Percentiles rank a stretch among this genome's conserved stretches.
Conservation (phyloP, 2,797 vertebrate species). For the Anolis apletophallus region DNA sequence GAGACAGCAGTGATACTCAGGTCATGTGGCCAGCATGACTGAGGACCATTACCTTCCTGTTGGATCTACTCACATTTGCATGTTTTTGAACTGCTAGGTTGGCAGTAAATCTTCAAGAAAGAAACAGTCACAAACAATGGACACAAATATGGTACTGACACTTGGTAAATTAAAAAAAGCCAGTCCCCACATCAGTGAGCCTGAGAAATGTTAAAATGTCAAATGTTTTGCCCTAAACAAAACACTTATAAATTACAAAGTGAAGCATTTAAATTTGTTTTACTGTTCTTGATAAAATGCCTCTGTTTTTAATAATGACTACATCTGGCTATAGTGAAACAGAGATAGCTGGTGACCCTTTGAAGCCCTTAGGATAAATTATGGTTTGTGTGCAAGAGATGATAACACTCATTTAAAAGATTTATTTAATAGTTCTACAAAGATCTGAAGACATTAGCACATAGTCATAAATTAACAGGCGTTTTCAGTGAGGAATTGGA, state of each 20-base stretch:
- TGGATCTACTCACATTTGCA: no score
- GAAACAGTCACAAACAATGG: no score
- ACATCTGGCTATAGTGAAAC: constrained; percentile 57
- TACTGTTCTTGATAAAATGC: constrained; percentile 36
- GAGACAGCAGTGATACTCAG: no score
- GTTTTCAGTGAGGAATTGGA: constrained; percentile 64
- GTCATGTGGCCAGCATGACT: no score
- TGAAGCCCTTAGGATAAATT: constrained; percentile 72
- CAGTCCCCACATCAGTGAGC: no score
- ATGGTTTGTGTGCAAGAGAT: constrained; percentile 71
- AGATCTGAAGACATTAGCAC: constrained; percentile 68
- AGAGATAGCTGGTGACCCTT: constrained; percentile 71
- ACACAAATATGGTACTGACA: no score
- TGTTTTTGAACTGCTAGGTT: no score
- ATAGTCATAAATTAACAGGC: constrained; percentile 69
- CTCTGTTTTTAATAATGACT: constrained; percentile 63
- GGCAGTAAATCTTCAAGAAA: no score
- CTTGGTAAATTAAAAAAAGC: no score
- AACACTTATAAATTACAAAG: constrained; percentile 54
- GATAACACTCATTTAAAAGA: constrained; percentile 75
- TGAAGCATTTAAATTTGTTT: constrained; percentile 33
- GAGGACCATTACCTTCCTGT: no score
- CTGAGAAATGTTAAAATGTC: constrained; percentile 26
- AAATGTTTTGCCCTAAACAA: constrained; percentile 51
- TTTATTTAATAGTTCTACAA: constrained; percentile 75